Conservation (phyloP, 2,113 vertebrate species). For the Sialia sialis region DNA sequence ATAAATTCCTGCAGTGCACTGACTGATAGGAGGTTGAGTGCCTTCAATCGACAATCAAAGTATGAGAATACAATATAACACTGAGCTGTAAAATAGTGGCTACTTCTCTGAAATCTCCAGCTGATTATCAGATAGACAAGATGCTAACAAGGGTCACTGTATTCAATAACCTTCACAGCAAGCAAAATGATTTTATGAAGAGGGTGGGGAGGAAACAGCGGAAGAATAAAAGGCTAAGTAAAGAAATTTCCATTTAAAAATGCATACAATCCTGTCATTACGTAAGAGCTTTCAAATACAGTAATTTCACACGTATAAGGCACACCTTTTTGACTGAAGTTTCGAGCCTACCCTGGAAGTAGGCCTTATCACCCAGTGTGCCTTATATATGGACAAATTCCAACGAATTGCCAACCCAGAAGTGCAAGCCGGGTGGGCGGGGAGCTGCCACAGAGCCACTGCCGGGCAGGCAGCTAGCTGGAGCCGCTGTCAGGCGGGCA, state of each 20-base stretch:
- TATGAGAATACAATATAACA: not conserved
- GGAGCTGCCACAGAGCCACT: too few species aligned
- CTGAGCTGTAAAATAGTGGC: not conserved
- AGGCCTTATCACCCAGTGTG: too few species aligned
- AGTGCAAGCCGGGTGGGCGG: too few species aligned
- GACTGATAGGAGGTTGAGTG: not conserved
- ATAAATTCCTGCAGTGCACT: not conserved
- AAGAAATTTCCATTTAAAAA: not conserved
- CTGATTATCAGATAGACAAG: not conserved
- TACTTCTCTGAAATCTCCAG: not conserved
- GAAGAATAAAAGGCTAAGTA: not conserved
- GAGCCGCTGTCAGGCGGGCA: too few species aligned
- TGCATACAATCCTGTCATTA: not conserved
- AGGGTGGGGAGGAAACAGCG: not conserved
- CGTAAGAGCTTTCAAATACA: not conserved
- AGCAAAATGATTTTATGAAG: not conserved
- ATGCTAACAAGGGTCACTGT: not conserved
- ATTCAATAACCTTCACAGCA: not conserved
- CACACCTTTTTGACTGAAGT: too few species aligned
- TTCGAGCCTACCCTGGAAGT: too few species aligned
- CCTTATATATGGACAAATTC: too few species aligned
- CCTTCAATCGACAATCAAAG: not conserved
- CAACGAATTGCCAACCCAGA: too few species aligned
- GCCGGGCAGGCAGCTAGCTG: too few species aligned
- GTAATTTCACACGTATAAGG: too few species aligned